These are phyloP conservation scores for Tachina fera DNA, from an alignment of 2,888 invertebrate species.

Conservation along the genomic window DNA sequence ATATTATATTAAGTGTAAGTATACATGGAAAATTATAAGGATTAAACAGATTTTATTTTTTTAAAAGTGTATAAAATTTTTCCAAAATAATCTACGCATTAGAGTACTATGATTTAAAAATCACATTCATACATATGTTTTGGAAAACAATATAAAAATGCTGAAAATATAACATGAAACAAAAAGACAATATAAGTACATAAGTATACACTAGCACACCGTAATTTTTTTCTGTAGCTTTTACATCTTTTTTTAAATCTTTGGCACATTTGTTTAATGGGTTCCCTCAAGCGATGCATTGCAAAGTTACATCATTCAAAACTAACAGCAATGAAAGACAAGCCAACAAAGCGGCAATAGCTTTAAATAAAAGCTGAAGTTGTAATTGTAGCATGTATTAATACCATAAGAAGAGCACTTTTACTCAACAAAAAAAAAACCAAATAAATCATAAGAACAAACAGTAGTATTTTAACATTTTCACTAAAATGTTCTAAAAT, in stretches of 20 bases:
- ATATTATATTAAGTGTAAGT: too few relatives aligned
- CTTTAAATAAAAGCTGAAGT: conserved; percentile 11
- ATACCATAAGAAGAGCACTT: not conserved
- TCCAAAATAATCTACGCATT: too few relatives aligned
- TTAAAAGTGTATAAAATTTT: too few relatives aligned
- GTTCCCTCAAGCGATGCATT: conserved; percentile 73
- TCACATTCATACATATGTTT: too few relatives aligned
- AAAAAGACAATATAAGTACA: too few relatives aligned
- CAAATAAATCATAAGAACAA: not conserved
- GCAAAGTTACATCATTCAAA: conserved; percentile 72
- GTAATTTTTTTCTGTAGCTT: conserved; percentile 55
- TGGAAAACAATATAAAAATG: too few relatives aligned
- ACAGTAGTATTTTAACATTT: conserved; percentile 38
- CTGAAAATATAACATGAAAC: too few relatives aligned
- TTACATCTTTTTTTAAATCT: conserved; percentile 35
- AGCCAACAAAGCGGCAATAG: conserved; percentile 25
- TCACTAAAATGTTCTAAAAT: conserved; percentile 40
- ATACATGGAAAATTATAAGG: too few relatives aligned
- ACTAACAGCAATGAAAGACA: conserved; percentile 18
- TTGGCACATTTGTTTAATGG: conserved; percentile 60
- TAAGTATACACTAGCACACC: conserved; percentile 2
- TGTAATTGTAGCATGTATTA: conserved; percentile 5
- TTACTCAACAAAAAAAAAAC: not conserved
- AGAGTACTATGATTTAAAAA: too few relatives aligned
- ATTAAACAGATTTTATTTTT: too few relatives aligned